phyloP scores from a whole-genome alignment of 1,140 invertebrate species.

The Plutomurus gul region DNA sequence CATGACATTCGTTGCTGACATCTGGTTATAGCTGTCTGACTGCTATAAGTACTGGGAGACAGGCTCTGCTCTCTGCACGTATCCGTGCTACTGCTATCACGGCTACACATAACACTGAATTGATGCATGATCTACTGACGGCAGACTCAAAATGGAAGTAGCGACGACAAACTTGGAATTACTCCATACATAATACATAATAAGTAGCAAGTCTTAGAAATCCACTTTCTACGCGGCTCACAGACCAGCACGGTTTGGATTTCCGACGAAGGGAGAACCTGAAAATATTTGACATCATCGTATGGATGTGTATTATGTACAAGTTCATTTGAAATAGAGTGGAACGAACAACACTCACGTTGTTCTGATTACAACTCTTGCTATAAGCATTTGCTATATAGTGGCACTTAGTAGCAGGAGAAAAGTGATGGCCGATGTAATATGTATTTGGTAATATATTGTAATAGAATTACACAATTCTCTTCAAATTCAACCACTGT shows the following conservation, averaged over 20 bases:
- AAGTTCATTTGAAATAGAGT: background rate
- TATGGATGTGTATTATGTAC: background rate
- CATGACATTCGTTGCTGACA: background rate
- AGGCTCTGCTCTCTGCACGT: background rate
- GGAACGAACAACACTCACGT: background rate
- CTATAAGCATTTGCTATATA: no score
- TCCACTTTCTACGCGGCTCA: background rate
- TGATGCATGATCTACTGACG: background rate
- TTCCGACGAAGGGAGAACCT: no score
- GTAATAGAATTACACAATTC: background rate
- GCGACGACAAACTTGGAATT: conserved; percentile 9
- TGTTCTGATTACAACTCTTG: background rate
- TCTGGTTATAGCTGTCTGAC: background rate
- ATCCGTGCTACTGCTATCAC: background rate
- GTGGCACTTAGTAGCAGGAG: background rate
- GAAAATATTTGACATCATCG: no score
- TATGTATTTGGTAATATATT: background rate
- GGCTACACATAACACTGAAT: background rate
- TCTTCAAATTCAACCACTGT: background rate
- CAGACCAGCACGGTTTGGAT: no score
- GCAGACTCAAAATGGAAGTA: background rate
- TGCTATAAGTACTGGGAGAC: background rate
- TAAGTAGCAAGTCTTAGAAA: conserved; percentile 18
- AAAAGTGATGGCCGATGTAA: background rate
- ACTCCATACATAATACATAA: conserved; percentile 25